Percentiles rank a stretch among this genome's conserved stretches.
These are phyloP conservation scores for Sebastes minor DNA, from an alignment of 2,797 vertebrate genomes.

Conservation along the genomic window DNA sequence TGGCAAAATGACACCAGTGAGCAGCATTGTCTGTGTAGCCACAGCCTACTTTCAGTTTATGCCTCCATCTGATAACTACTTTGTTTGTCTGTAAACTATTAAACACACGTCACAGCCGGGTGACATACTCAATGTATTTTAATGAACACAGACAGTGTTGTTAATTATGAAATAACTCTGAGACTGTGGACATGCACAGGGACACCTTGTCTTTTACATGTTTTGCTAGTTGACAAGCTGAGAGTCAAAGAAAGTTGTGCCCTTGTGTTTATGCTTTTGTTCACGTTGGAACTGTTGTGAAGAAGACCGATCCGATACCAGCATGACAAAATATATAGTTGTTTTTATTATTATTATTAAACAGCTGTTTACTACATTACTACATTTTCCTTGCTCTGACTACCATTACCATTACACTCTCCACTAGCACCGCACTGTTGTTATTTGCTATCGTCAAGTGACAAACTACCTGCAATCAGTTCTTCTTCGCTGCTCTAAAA, in stretches of 20 bases:
- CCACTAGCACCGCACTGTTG: no score
- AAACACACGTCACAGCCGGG: not conserved
- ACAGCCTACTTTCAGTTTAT: not conserved
- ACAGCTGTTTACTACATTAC: no score
- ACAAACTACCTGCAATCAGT: no score
- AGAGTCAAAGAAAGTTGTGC: not conserved
- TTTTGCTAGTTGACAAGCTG: not conserved
- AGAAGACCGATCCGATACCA: no score
- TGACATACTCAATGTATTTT: not conserved
- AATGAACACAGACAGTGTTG: no score
- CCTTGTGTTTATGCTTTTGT: not conserved
- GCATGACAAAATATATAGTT: no score
- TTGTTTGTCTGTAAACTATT: not conserved
- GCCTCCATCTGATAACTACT: not conserved
- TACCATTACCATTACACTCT: no score
- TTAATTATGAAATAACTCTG: not conserved
- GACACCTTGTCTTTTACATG: rapidly evolving
- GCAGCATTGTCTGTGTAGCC: not conserved
- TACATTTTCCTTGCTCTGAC: no score
- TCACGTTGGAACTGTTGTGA: no score
- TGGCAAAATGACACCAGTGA: not conserved
- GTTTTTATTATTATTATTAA: no score
- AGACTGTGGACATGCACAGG: not conserved
- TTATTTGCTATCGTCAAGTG: no score
- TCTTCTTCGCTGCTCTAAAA: no score